Conservation (phyloP, 2,888 invertebrate genomes). For the Apeira syringaria region DNA sequence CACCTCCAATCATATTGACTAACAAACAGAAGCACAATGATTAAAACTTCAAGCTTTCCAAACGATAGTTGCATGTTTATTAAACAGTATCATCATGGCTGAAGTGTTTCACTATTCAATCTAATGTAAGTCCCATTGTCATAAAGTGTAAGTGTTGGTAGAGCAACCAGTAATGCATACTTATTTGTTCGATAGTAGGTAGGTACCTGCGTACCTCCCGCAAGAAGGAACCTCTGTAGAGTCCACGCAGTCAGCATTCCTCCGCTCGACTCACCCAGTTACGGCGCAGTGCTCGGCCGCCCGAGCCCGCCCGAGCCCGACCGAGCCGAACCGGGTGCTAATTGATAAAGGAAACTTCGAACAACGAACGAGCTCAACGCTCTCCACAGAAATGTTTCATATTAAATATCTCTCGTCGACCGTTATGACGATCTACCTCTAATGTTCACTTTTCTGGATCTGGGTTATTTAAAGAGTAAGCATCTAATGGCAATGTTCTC, state of each 20-base stretch:
- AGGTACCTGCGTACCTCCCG: constrained; percentile 47
- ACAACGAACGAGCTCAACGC: constrained; percentile 81
- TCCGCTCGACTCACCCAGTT: constrained; percentile 76
- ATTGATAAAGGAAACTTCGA: constrained; percentile 83
- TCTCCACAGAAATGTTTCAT: constrained; percentile 82
- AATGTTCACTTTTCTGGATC: constrained; percentile 30
- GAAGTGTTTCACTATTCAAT: background rate
- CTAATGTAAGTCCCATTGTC: constrained; percentile 1
- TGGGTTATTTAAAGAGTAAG: constrained; percentile 33
- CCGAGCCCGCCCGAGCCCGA: too few relatives aligned
- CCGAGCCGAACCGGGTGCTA: constrained; percentile 80
- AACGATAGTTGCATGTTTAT: constrained; percentile 36
- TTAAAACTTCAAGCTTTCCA: constrained; percentile 21
- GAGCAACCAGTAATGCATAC: background rate
- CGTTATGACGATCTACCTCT: constrained; percentile 63
- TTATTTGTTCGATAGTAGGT: constrained; percentile 19
- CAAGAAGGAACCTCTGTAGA: constrained; percentile 50
- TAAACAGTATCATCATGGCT: constrained; percentile 10
- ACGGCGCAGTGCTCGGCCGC: constrained; percentile 79
- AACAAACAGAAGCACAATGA: constrained; percentile 3
- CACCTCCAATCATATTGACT: constrained; percentile 2
- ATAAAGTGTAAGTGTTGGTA: constrained; percentile 4
- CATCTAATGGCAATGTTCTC: constrained; percentile 9
- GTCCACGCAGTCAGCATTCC: constrained; percentile 67
- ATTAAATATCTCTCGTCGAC: constrained; percentile 73